Evolutionary conservation across 2,113 vertebrate genomes (phyloP).

Genomic region (Dolichotis patagonum): DNA sequence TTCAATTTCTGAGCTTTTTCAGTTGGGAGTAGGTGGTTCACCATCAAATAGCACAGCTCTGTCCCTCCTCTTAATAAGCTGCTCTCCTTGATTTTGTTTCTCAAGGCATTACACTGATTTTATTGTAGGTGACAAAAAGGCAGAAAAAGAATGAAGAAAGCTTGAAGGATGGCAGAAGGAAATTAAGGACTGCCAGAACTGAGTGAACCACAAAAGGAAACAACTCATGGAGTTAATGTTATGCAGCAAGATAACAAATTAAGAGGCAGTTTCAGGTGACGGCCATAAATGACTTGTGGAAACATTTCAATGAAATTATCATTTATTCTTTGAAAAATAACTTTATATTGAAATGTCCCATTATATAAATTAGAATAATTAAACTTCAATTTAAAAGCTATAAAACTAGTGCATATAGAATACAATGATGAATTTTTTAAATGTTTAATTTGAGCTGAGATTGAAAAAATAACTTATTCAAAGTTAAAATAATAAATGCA

Average conservation of each 20-base stretch:
- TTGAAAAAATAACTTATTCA: neutral
- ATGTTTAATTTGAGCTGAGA: neutral
- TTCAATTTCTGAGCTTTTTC: neutral
- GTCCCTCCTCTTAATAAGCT: constrained; percentile 28
- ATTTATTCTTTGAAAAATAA: neutral
- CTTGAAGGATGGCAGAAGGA: neutral
- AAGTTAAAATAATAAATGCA: neutral
- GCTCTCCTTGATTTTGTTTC: constrained; percentile 10
- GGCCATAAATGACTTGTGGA: neutral
- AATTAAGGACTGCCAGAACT: neutral
- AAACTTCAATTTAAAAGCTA: neutral
- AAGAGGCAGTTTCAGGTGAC: neutral
- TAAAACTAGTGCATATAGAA: neutral
- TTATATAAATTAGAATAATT: neutral
- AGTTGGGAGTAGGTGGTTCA: neutral
- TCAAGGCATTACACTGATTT: constrained; percentile 26
- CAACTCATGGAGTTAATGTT: neutral
- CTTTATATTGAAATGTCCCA: neutral
- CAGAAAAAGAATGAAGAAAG: neutral
- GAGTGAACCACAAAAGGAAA: neutral
- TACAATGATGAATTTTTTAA: neutral
- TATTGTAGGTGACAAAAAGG: neutral
- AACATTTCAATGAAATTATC: neutral
- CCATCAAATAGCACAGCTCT: neutral
- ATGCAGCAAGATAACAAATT: neutral